Base-by-base conservation (phyloP, 37 sponge, comb jelly and placozoan genomes). In the Aplysina aerophoba region DNA sequence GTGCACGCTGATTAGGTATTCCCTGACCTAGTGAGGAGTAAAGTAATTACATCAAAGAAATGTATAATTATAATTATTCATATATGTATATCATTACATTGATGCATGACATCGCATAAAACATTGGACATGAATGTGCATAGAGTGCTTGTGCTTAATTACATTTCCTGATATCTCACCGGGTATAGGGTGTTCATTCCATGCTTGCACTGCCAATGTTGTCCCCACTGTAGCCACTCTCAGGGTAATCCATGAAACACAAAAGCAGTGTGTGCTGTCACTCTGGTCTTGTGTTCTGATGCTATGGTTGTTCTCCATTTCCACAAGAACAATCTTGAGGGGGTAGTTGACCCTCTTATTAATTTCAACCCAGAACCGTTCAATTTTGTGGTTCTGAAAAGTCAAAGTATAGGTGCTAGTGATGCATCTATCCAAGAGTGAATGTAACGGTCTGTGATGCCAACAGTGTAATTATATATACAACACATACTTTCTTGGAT, bases 101-200 rank as follows among this genome's bases (percentile, higher is more conserved):
- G 17, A 58, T 58, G 19, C 19, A 58, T 19, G 19, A 58, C 15
- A 20, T 58, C 19, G 19, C 59, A 58, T 19, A 58, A 20, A 58
- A 20, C 19, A 58, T 19, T n/a, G n/a, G n/a, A n/a, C n/a, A n/a
- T n/a, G n/a, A n/a, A n/a, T n/a, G n/a, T n/a, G n/a, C n/a, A n/a
- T n/a, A n/a, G n/a, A n/a, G n/a, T n/a, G n/a, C n/a, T n/a, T n/a
- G n/a, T n/a, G n/a, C 50, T 44, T 44, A 44, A 8, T 44, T 8
- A 44, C 50, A 8, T 44, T 44, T 44, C 8, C 8, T 44, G 6
- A 44, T 44, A 44, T 8, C 11, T 12, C 24, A 87, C 87, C 82
- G 65, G 90, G 84, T 27, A 89, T 89, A 34, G 81, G 72, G 63
- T 89, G 90, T 19, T 77, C 68, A 90, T 90, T 90, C 91, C 91